phyloP scores from a whole-genome alignment of 1,140 invertebrate species.

The Caenorhabditis remanei region DNA sequence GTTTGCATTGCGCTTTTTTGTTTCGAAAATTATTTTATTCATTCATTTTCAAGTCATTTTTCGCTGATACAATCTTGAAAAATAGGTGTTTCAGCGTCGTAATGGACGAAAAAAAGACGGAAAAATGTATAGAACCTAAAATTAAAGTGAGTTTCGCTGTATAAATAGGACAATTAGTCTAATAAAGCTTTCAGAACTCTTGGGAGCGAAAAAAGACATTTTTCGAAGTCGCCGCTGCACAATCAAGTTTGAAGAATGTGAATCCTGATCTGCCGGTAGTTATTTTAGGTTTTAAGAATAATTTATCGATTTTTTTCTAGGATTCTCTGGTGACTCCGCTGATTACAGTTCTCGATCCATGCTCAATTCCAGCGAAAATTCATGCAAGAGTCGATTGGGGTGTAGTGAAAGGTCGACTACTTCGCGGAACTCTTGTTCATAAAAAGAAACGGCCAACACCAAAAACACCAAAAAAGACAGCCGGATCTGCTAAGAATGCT shows the following conservation, averaged over 20 bases:
- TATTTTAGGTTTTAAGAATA: neutral
- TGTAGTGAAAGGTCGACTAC: neutral
- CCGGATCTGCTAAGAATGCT: no score
- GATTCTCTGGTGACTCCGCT: neutral
- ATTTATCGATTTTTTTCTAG: neutral
- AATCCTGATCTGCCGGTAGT: slow-evolving; percentile 37
- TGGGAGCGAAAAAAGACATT: slow-evolving; percentile 21
- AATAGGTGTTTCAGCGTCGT: neutral
- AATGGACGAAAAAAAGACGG: slow-evolving; percentile 6
- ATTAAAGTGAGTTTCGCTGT: neutral
- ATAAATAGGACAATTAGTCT: neutral
- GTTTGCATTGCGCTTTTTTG: neutral
- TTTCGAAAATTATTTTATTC: neutral
- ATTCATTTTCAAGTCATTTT: neutral
- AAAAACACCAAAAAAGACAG: neutral
- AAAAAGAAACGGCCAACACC: neutral
- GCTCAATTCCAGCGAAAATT: neutral
- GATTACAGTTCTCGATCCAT: slow-evolving; percentile 12
- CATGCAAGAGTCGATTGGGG: slow-evolving; percentile 1
- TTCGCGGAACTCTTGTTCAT: neutral
- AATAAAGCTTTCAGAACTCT: neutral
- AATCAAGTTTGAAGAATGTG: slow-evolving; percentile 2
- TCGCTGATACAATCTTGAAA: neutral
- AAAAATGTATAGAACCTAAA: slow-evolving; percentile 12
- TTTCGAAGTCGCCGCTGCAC: slow-evolving; percentile 2